phyloP scores from a whole-genome alignment of 2,888 invertebrate species.

The Scaptomyza polygonia region DNA sequence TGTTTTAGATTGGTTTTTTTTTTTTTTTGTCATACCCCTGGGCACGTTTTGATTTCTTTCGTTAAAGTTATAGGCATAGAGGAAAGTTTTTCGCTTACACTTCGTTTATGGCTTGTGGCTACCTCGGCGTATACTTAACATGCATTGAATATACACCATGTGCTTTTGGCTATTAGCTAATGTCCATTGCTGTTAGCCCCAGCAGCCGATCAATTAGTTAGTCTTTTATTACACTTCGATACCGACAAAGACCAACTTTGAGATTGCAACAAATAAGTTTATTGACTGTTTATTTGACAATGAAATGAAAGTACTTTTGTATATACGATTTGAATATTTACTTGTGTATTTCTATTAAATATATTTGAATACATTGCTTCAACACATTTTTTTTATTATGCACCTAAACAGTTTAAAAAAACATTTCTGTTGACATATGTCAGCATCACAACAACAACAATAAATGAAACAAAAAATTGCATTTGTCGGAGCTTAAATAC shows the following conservation, averaged over 20 bases:
- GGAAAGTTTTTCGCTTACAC: constrained; percentile 51
- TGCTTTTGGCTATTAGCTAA: constrained; percentile 36
- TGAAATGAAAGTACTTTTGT: background rate
- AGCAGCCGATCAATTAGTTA: constrained; percentile 66
- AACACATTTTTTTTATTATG: background rate
- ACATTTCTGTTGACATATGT: constrained; percentile 67
- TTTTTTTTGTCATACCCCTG: constrained; percentile 45
- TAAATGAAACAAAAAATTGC: constrained; percentile 43
- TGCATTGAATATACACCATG: constrained; percentile 32
- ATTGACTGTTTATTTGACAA: constrained; percentile 14
- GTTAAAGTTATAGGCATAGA: constrained; percentile 37
- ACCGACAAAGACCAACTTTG: constrained; percentile 4
- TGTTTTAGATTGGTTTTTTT: constrained; percentile 3
- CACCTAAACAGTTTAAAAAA: constrained; percentile 27
- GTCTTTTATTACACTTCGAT: constrained; percentile 11
- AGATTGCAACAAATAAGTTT: constrained; percentile 8
- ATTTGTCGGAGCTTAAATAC: constrained; percentile 43
- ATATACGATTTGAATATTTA: too few species aligned
- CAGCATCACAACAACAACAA: constrained; percentile 49
- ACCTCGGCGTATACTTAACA: constrained; percentile 50
- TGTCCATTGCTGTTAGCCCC: constrained; percentile 35
- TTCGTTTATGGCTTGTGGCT: constrained; percentile 46
- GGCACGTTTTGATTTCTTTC: constrained; percentile 63
- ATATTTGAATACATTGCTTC: background rate
- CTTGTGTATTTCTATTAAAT: background rate